These are phyloP conservation scores for Myrmecobius fasciatus DNA, from an alignment of 2,113 vertebrate species.

Conservation along the genomic window DNA sequence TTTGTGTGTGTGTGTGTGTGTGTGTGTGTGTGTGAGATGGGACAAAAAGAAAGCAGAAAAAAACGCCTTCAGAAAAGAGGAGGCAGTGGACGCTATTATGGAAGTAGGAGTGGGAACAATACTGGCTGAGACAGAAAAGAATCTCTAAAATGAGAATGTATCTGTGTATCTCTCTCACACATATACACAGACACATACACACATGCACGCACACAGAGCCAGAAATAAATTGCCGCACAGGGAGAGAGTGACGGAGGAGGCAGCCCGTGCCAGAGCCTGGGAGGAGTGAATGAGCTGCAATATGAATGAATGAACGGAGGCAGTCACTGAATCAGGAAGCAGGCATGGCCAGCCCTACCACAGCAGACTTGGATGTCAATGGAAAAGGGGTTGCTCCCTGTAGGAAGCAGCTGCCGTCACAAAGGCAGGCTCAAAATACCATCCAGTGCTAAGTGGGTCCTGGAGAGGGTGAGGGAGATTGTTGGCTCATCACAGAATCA, in stretches of 20 bases:
- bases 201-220: background rate
- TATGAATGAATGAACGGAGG: background rate
- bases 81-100: background rate
- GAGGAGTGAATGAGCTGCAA: background rate
- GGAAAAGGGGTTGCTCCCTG: background rate
- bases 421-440: background rate
- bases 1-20: background rate
- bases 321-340: background rate
- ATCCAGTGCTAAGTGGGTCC: background rate
- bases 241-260: background rate
- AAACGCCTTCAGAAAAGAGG: background rate
- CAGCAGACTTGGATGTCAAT: background rate
- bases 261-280: background rate
- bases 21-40: background rate
- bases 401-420: background rate
- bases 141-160: background rate
- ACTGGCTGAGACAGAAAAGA: background rate
- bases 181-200: background rate
- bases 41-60: background rate
- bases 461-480: background rate
- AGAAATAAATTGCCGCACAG: conserved; percentile 5
- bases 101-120: background rate
- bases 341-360: background rate
- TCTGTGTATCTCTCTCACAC: background rate
- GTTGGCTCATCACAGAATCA: background rate